Evolutionary conservation across 2,113 vertebrate genomes (phyloP).

Genomic region (Mus musculus): DNA sequence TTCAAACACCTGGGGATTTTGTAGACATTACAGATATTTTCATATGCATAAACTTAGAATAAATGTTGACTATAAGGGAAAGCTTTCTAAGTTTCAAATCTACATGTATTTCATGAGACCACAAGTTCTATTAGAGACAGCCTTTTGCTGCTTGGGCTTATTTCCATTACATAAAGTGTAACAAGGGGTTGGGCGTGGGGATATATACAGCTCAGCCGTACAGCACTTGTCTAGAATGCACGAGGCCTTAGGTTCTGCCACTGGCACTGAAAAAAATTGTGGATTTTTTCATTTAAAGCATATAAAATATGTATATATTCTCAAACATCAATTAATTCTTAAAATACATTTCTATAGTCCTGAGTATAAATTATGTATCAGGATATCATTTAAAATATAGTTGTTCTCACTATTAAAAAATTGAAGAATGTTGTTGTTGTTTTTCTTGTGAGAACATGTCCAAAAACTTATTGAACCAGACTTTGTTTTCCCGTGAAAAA

Average conservation of each 20-base stretch:
- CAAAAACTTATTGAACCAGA: slow-evolving; percentile 32
- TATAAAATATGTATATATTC: slow-evolving; percentile 14
- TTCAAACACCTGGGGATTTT: slow-evolving; percentile 76
- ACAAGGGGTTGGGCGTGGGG: background rate
- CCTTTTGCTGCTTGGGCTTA: slow-evolving; percentile 23
- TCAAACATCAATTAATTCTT: slow-evolving; percentile 58
- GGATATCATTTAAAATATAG: slow-evolving; percentile 33
- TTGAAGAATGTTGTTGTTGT: slow-evolving; percentile 30
- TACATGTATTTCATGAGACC: slow-evolving; percentile 49
- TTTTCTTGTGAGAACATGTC: slow-evolving; percentile 31
- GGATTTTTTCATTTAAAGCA: slow-evolving; percentile 52
- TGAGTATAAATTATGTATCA: slow-evolving; percentile 42
- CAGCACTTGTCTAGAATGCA: background rate
- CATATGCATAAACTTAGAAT: slow-evolving; percentile 64
- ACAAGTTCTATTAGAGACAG: slow-evolving; percentile 7
- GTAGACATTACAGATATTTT: slow-evolving; percentile 72
- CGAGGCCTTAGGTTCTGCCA: background rate
- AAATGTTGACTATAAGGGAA: slow-evolving; percentile 65
- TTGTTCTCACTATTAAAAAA: slow-evolving; percentile 1
- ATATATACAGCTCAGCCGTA: too few species aligned
- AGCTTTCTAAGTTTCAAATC: slow-evolving; percentile 64
- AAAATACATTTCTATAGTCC: slow-evolving; percentile 44
- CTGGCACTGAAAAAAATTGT: background rate
- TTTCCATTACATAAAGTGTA: slow-evolving; percentile 54
- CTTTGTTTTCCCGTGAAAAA: slow-evolving; percentile 58